Base-by-base conservation (phyloP, 53 echinoderm and acorn worm genomes). In the Temnopleurus reevesii region DNA sequence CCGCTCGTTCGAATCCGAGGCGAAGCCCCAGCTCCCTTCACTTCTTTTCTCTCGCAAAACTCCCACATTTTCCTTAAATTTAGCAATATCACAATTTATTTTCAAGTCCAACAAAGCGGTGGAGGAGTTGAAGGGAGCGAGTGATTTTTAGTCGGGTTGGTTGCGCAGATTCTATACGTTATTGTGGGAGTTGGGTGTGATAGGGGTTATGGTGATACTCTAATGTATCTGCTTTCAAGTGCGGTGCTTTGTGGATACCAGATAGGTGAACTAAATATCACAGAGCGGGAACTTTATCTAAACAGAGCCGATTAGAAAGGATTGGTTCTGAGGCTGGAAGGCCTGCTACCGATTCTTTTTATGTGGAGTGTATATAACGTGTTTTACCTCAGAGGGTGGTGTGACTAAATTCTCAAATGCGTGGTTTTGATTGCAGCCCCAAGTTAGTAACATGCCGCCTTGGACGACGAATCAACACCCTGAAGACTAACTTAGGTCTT, bases 291-390 rank as follows among this genome's bases (percentile, higher is more conserved):
- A 85, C 53, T 85, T 53, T 45, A 44, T 59, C 61, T 46, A 85
- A 85, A 85, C 60, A 85, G 86, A 85, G 59, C n/a, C 86, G 86
- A 85, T 85, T 85, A 85, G 86, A 60, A 41, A 57, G 86, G 86
- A 85, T 85, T 85, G 59, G 30, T 59, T 36, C 38, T 57, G 59
- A 43, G 61, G 58, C 59, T 44, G 27, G 56, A 83, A 83, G 54
- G 83, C 47, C 49, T 47, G 30, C 27, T 27, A 79, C 79, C 79
- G 6, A 28, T 19, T 23, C 56, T 38, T 56, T 56, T 33, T 55
- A 56, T 35, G n/a, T n/a, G n/a, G n/a, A n/a, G n/a, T n/a, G 83
- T 31, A 36, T 83, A 56, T 83, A 79, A 46, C 83, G 55, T 55
- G 83, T 83, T 29, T 4, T 28, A 25, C 44, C 61, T 25, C 41